A percentile compares a stretch with the other conserved stretches of the same genome.
phyloP scores from a whole-genome alignment of 2,113 vertebrate species.

The Halichoeres trimaculatus region DNA sequence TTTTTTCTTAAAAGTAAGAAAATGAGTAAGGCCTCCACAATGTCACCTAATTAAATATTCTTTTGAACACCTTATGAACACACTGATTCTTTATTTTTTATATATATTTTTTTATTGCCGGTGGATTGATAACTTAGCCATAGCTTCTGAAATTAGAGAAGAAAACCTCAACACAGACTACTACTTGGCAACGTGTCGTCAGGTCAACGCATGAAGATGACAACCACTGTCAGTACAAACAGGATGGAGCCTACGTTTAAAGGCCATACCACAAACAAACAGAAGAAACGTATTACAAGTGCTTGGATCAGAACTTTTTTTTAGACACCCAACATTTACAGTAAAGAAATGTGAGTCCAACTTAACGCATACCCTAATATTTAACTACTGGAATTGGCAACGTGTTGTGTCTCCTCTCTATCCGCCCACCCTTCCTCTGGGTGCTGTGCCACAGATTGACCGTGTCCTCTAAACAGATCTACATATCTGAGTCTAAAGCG shows the following conservation, averaged over 20 bases:
- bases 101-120: conserved; percentile 62
- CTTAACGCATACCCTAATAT: conserved; percentile 79
- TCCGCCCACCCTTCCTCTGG: conserved; percentile 37
- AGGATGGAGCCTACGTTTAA: conserved; percentile 74
- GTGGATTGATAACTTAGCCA: conserved; percentile 73
- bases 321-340: conserved; percentile 83
- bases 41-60: conserved; percentile 77
- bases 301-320: conserved; percentile 76
- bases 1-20: conserved; percentile 83
- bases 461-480: conserved; percentile 45
- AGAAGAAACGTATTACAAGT: conserved; percentile 78
- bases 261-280: conserved; percentile 78
- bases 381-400: conserved; percentile 83
- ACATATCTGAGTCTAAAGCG: conserved; percentile 20
- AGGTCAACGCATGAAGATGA: conserved; percentile 69
- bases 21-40: conserved; percentile 85
- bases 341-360: conserved; percentile 80
- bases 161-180: conserved; percentile 77
- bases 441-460: conserved; percentile 43
- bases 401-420: conserved; percentile 56
- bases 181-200: conserved; percentile 81
- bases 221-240: conserved; percentile 80
- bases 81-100: conserved; percentile 67
- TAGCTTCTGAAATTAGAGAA: conserved; percentile 76
- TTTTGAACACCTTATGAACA: conserved; percentile 79